Percentiles rank a stretch among this genome's conserved stretches.
These are phyloP conservation scores for Cryptotis parvus DNA, from an alignment of 2,113 vertebrate genomes.

Conservation along the genomic window DNA sequence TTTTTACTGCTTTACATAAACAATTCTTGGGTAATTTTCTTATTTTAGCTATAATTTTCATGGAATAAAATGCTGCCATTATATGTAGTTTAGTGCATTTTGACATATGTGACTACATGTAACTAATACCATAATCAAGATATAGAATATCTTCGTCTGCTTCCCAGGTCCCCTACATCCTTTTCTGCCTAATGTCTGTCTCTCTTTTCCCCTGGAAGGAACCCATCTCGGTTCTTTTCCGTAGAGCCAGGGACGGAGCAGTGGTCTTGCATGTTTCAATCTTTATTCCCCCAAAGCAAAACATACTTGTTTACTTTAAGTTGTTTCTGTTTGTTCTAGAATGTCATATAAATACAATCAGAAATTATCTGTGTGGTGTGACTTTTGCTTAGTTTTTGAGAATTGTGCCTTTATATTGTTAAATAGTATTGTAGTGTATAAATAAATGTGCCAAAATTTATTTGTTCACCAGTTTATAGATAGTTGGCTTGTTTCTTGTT, in stretches of 20 bases:
- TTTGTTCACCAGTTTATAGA: slow-evolving; percentile 18
- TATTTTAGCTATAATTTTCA: slow-evolving; percentile 27
- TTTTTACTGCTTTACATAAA: neutral
- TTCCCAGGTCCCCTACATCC: neutral
- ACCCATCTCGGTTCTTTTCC: neutral
- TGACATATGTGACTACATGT: neutral
- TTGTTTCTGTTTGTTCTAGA: slow-evolving; percentile 32
- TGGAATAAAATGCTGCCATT: slow-evolving; percentile 24
- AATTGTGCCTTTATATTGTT: slow-evolving; percentile 26
- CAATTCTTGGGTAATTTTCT: neutral
- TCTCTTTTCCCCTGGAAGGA: neutral
- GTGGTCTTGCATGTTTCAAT: neutral
- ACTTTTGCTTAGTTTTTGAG: slow-evolving; percentile 10
- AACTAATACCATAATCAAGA: neutral
- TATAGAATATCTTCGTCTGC: neutral
- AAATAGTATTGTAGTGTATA: neutral
- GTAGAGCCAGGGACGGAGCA: too few species aligned
- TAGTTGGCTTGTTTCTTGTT: neutral
- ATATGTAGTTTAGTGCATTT: slow-evolving; percentile 33
- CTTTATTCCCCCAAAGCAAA: neutral
- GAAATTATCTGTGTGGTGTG: neutral
- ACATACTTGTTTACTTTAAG: neutral
- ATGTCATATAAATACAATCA: neutral
- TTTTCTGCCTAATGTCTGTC: neutral
- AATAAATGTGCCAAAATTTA: neutral